Evolutionary conservation across 2,888 invertebrate genomes (phyloP).

Genomic region (Lasioglossum lativentre): DNA sequence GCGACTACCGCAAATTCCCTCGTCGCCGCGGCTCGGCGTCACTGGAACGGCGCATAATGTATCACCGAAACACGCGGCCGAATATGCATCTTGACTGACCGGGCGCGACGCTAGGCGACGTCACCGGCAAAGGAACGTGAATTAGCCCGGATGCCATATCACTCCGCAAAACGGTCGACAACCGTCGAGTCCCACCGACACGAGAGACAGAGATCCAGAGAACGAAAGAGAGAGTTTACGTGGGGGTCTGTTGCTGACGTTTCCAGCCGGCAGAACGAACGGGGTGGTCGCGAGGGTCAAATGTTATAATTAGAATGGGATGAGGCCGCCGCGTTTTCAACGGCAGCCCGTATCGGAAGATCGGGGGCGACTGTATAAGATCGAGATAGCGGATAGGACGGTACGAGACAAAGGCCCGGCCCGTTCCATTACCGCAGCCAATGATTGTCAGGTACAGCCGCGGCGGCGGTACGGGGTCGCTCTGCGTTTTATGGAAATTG

Average conservation of each 20-base stretch:
- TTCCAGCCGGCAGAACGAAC: conserved; percentile 32
- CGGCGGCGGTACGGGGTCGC: conserved; percentile 17
- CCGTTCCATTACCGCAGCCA: conserved; percentile 58
- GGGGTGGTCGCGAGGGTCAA: conserved; percentile 38
- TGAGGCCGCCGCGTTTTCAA: conserved; percentile 55
- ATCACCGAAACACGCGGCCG: conserved; percentile 41
- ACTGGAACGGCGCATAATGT: conserved; percentile 40
- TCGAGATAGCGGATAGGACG: conserved; percentile 34
- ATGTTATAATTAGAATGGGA: conserved; percentile 60
- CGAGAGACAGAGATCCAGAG: too few relatives aligned
- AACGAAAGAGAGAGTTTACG: background rate
- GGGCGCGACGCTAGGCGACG: background rate
- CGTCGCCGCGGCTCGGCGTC: conserved; percentile 20
- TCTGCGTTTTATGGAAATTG: conserved; percentile 63
- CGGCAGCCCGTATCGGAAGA: conserved; percentile 22
- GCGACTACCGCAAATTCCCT: conserved; percentile 45
- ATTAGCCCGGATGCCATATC: conserved; percentile 57
- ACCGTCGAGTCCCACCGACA: too few relatives aligned
- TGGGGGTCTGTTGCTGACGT: conserved; percentile 64
- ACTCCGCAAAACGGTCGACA: conserved; percentile 14
- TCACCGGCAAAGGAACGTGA: conserved; percentile 52
- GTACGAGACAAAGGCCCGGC: conserved; percentile 35
- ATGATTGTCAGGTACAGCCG: conserved; percentile 63
- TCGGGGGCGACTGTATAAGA: conserved; percentile 1
- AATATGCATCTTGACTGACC: conserved; percentile 55